phyloP scores from a whole-genome alignment of 2,888 invertebrate species.

The Orchestes rusci region DNA sequence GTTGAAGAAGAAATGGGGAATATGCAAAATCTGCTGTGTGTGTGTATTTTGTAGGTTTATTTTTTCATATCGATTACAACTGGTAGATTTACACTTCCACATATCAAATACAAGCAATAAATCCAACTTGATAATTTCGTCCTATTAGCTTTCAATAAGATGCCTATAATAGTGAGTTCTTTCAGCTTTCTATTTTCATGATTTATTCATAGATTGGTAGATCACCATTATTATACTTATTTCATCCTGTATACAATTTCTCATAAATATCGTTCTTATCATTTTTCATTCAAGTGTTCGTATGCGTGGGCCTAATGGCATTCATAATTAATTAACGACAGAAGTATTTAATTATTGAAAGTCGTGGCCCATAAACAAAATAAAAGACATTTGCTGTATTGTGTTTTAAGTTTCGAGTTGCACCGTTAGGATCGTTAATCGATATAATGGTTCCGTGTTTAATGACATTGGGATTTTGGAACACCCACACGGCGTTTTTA shows the following conservation, averaged over 20 bases:
- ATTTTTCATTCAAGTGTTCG: slow-evolving; percentile 23
- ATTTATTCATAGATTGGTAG: too few species aligned
- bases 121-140: too few species aligned
- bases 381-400: slow-evolving; percentile 20
- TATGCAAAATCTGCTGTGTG: too few species aligned
- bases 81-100: too few species aligned
- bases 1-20: too few species aligned
- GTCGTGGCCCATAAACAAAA: slow-evolving; percentile 20
- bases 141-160: too few species aligned
- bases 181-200: too few species aligned
- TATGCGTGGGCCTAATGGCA: slow-evolving; percentile 24
- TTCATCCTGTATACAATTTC: slow-evolving; percentile 16
- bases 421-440: slow-evolving; percentile 13
- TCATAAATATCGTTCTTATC: slow-evolving; percentile 22
- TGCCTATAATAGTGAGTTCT: too few species aligned
- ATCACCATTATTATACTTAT: too few species aligned
- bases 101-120: too few species aligned
- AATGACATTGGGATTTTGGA: not conserved
- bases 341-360: slow-evolving; percentile 24
- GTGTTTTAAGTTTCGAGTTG: slow-evolving; percentile 11
- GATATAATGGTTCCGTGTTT: not conserved
- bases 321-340: slow-evolving; percentile 25
- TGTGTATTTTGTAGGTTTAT: too few species aligned
- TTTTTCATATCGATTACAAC: too few species aligned
- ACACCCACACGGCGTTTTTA: not conserved